Base-by-base conservation (phyloP, 1,140 invertebrate genomes). In the Zaprionus ornatus region DNA sequence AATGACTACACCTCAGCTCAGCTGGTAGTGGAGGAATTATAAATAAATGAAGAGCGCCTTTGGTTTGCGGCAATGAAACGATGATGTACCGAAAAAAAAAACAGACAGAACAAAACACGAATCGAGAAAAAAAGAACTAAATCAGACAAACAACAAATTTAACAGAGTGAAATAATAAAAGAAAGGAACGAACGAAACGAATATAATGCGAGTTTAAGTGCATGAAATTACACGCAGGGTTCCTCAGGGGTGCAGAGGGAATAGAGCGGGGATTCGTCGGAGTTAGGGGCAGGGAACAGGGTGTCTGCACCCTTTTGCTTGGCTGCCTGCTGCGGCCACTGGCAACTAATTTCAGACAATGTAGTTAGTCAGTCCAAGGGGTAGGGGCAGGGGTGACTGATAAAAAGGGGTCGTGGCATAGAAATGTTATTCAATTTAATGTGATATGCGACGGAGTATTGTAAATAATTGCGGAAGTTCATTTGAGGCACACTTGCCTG, bases 191-290 rank as follows among this genome's bases (percentile, higher is more conserved):
- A 15, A 62, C 13, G 35, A 12, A 52, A 71, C 55, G 60, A 85
- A 71, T 65, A 85, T 90, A 90, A 90, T 85, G 86, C 79, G 85
- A 90, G 85, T 85, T 90, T 90, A 90, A 90, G 86, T 90, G 85
- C 85, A 90, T 90, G 86, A 90, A 90, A 90, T 90, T 90, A 90
- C 81, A 75, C 25, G 52, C 21, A 55, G 55, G 63, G 50, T 48
- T 35, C 13, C 45, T 21, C 3, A 5, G 15, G 29, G 64, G 54
- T 27, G 6, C 15, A 7, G 35, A 4, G 15, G 21, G 13, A 7
- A 40, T 55, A 17, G 17, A 21, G 27, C 6, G 17, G 42, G 15
- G 5, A 40, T 2, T 40, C 13, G 37, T n/a, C 37, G 37, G 13
- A 13, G 13, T 37, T 37, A 4, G 0, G 29, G 29, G 29, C 37